These are phyloP conservation scores for Beaufortia kweichowensis DNA, from an alignment of 2,113 vertebrate species.

Conservation along the genomic window DNA sequence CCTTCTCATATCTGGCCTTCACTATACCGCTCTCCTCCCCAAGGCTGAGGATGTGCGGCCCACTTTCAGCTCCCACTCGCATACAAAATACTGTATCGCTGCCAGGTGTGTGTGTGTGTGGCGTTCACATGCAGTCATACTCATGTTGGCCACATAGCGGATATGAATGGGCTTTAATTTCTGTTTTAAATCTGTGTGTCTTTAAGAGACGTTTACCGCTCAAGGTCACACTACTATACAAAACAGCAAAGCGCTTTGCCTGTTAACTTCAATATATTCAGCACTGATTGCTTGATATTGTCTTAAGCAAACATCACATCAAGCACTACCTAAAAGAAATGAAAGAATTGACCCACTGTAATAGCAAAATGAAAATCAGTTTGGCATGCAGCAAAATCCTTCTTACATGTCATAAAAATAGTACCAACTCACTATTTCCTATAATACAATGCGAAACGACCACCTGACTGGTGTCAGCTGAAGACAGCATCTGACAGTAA, in stretches of 20 bases:
- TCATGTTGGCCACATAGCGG: background rate
- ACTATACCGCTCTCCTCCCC: constrained; percentile 44
- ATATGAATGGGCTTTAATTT: background rate
- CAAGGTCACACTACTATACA: background rate
- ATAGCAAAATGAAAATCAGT: too few species aligned
- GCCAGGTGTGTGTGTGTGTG: constrained; percentile 17
- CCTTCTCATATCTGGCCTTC: constrained; percentile 57
- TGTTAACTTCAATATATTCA: background rate
- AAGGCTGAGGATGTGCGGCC: constrained; percentile 47
- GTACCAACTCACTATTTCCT: too few species aligned
- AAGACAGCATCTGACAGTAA: too few species aligned
- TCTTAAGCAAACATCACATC: background rate
- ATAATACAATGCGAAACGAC: too few species aligned
- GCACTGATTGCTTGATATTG: background rate
- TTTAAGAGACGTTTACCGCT: background rate
- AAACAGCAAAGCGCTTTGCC: background rate
- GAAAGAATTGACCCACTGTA: background rate
- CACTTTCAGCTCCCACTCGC: constrained; percentile 2
- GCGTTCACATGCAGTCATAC: background rate
- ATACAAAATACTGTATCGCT: background rate
- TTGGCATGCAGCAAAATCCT: too few species aligned
- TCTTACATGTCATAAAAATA: too few species aligned
- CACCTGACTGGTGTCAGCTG: too few species aligned
- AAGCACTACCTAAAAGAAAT: background rate
- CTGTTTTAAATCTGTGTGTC: background rate